These are phyloP conservation scores for Amblyopsis rosae DNA, from an alignment of 2,113 vertebrate genomes.

Conservation along the genomic window DNA sequence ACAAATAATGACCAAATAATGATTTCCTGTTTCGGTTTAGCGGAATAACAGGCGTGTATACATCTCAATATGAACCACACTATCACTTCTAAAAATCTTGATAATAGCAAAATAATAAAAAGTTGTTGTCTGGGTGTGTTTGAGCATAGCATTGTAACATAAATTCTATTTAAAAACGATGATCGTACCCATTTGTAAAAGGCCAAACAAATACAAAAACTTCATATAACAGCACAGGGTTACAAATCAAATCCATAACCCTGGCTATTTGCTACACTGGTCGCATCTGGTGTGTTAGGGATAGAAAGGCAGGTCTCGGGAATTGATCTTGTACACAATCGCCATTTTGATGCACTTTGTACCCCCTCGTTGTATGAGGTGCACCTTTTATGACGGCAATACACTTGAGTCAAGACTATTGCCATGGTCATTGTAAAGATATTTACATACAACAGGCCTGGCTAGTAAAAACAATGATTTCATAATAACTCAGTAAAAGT, in stretches of 20 bases:
- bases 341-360: slow-evolving; percentile 40
- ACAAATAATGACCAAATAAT: neutral
- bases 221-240: neutral
- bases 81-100: too few relatives aligned
- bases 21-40: slow-evolving; percentile 5
- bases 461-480: neutral
- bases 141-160: too few relatives aligned
- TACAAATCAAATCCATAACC: neutral
- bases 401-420: slow-evolving; percentile 22
- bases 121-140: neutral
- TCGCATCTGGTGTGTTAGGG: neutral
- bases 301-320: neutral
- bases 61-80: too few relatives aligned
- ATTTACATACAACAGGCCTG: too few relatives aligned
- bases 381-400: slow-evolving; percentile 36
- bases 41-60: neutral
- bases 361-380: slow-evolving; percentile 24
- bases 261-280: neutral
- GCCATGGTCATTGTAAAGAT: neutral
- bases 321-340: slow-evolving; percentile 15
- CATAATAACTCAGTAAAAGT: neutral
- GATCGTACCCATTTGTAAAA: neutral
- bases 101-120: too few relatives aligned
- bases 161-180: neutral
- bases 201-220: neutral